A percentile compares a stretch with the other conserved stretches of the same genome.
Conservation (phyloP, 2,797 vertebrate genomes). For the Ceyx erithaca region DNA sequence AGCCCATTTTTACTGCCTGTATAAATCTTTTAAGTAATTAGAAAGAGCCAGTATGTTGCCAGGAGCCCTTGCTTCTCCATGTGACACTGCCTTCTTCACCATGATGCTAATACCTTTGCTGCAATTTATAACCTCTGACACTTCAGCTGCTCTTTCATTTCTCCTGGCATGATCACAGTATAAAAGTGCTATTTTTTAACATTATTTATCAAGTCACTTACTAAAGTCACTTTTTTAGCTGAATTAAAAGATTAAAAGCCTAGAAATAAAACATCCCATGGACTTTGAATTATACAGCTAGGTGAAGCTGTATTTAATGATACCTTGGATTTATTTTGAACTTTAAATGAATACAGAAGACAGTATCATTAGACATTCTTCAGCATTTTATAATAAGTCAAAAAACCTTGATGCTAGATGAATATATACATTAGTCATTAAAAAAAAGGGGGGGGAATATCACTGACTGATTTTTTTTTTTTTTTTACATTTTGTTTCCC, state of each 20-base stretch:
- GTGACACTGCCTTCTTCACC: constrained; percentile 8
- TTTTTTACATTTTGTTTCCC: constrained; percentile 44
- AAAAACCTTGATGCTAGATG: constrained; percentile 4
- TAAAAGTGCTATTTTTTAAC: constrained; percentile 51
- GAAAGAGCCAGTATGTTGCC: constrained; percentile 38
- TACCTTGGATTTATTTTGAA: constrained; percentile 64
- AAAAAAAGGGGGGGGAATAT: not conserved
- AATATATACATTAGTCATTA: constrained; percentile 51
- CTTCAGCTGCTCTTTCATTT: constrained; percentile 47
- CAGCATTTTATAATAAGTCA: constrained; percentile 61
- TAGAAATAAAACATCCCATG: constrained; percentile 42
- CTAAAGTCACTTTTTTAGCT: constrained; percentile 55
- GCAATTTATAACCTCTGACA: constrained; percentile 57
- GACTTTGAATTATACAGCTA: constrained; percentile 55
- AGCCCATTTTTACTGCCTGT: constrained; percentile 41
- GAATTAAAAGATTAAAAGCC: constrained; percentile 68
- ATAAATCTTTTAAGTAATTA: constrained; percentile 69
- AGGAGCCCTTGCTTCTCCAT: constrained; percentile 10
- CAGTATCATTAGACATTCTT: constrained; percentile 55
- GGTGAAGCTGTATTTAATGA: constrained; percentile 63
- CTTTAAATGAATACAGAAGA: constrained; percentile 60
- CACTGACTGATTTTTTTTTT: not conserved
- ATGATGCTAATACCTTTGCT: constrained; percentile 43
- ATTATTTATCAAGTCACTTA: constrained; percentile 62
- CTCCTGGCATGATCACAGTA: constrained; percentile 40